These are phyloP conservation scores for Mastacembelus armatus DNA, from an alignment of 2,797 vertebrate genomes.

Conservation along the genomic window DNA sequence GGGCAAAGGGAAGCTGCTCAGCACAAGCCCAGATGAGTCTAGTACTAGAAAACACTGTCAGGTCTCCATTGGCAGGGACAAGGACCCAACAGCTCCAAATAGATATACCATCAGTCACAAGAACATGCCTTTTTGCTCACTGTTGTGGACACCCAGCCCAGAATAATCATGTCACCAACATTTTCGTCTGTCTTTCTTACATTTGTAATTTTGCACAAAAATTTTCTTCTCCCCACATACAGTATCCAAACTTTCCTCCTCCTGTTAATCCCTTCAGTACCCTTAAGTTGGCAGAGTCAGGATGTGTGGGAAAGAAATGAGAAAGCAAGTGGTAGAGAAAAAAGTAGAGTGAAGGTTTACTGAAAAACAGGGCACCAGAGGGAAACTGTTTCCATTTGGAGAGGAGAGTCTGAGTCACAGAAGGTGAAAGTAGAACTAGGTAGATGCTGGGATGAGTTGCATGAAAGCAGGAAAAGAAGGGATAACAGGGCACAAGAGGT, in stretches of 20 bases:
- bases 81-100: conserved; percentile 50
- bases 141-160: conserved; percentile 37
- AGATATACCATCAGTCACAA: conserved; percentile 64
- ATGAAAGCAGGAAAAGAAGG: neutral
- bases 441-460: conserved; percentile 5
- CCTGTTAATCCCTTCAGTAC: neutral
- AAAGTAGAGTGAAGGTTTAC: conserved; percentile 10
- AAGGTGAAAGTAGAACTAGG: conserved; percentile 10
- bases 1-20: conserved; percentile 68
- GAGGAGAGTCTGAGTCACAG: conserved; percentile 39
- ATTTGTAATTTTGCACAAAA: conserved; percentile 8
- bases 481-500: neutral
- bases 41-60: conserved; percentile 56
- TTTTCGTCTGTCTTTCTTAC: conserved; percentile 2
- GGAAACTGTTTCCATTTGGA: conserved; percentile 28
- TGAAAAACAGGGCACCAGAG: conserved; percentile 20
- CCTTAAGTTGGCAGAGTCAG: too few species aligned
- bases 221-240: conserved; percentile 17
- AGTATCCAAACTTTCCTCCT: conserved; percentile 2
- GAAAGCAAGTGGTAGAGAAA: neutral
- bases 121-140: conserved; percentile 45
- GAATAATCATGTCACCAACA: too few species aligned
- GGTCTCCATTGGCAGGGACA: conserved; percentile 43
- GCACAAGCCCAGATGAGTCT: conserved; percentile 74
- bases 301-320: conserved; percentile 10